Percentiles rank a stretch among this genome's conserved stretches.
Conservation (phyloP, 2,113 vertebrate species). For the Chelonoidis abingdonii region DNA sequence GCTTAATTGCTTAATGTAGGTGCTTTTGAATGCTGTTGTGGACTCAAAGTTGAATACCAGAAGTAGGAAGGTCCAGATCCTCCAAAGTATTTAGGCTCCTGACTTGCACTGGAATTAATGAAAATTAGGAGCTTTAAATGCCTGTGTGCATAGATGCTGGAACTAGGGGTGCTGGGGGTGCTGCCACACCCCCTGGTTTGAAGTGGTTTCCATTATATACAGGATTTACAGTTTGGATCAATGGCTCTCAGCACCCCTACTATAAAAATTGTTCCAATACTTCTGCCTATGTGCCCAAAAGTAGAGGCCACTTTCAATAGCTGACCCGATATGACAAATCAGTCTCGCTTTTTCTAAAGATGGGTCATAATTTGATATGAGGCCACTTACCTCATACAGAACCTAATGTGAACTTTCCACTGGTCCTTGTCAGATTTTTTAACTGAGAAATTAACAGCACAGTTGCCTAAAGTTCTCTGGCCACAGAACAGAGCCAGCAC, state of each 20-base stretch:
- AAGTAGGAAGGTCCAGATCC: not conserved
- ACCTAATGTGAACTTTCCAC: not conserved
- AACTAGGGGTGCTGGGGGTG: too few relatives aligned
- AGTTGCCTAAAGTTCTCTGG: not conserved
- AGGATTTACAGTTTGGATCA: too few relatives aligned
- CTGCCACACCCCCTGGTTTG: too few relatives aligned
- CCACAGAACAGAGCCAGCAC: not conserved
- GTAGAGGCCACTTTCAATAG: not conserved
- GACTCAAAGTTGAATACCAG: not conserved
- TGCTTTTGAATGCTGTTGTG: not conserved
- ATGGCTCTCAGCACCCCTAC: too few relatives aligned
- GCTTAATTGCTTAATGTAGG: accelerated
- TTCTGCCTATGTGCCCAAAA: not conserved
- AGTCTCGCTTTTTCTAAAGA: not conserved
- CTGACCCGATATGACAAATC: not conserved
- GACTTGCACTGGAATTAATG: not conserved
- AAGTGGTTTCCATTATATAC: too few relatives aligned
- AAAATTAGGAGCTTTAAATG: not conserved
- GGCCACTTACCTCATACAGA: not conserved
- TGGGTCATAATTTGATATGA: not conserved
- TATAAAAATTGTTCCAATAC: too few relatives aligned
- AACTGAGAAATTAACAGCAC: not conserved
- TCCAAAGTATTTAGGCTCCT: not conserved
- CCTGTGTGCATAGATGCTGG: not conserved
- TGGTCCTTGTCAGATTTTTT: accelerated